Evolutionary conservation across 2,113 vertebrate species (phyloP).

Genomic region (Pygoscelis adeliae): DNA sequence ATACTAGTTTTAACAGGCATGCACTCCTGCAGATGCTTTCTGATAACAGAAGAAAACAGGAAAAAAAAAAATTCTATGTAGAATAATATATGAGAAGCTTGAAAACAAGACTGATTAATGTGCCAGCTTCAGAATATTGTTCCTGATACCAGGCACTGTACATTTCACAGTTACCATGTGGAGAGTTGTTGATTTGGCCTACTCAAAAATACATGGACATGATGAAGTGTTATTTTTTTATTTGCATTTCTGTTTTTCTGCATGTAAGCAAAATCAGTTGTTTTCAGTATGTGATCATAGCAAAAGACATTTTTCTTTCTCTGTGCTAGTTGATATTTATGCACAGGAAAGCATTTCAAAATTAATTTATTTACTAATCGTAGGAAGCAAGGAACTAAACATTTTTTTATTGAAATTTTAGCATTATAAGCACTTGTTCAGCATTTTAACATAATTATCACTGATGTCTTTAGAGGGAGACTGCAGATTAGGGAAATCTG

Average conservation of each 20-base stretch:
- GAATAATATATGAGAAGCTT: constrained; percentile 73
- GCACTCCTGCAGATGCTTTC: constrained; percentile 71
- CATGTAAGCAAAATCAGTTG: constrained; percentile 66
- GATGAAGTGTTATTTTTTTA: constrained; percentile 75
- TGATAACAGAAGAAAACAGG: constrained; percentile 71
- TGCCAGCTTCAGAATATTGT: constrained; percentile 78
- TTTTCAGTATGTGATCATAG: constrained; percentile 52
- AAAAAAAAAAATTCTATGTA: constrained; percentile 41
- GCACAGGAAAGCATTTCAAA: constrained; percentile 20
- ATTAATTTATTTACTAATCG: constrained; percentile 40
- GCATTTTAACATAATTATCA: constrained; percentile 23
- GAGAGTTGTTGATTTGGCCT: constrained; percentile 76
- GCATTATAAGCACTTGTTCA: constrained; percentile 42
- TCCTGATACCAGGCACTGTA: constrained; percentile 76
- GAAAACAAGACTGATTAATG: constrained; percentile 76
- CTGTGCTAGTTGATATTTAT: constrained; percentile 26
- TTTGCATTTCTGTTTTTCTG: constrained; percentile 68
- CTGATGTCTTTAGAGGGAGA: neutral
- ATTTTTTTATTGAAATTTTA: constrained; percentile 22
- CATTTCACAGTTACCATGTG: constrained; percentile 79
- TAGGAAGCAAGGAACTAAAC: constrained; percentile 7
- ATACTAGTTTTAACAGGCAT: constrained; percentile 68
- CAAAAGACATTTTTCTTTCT: constrained; percentile 49
- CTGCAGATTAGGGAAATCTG: constrained; percentile 20
- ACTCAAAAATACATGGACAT: constrained; percentile 75